Evolutionary conservation across 2,113 vertebrate species (phyloP).

Genomic region (Hemiprocne comata): DNA sequence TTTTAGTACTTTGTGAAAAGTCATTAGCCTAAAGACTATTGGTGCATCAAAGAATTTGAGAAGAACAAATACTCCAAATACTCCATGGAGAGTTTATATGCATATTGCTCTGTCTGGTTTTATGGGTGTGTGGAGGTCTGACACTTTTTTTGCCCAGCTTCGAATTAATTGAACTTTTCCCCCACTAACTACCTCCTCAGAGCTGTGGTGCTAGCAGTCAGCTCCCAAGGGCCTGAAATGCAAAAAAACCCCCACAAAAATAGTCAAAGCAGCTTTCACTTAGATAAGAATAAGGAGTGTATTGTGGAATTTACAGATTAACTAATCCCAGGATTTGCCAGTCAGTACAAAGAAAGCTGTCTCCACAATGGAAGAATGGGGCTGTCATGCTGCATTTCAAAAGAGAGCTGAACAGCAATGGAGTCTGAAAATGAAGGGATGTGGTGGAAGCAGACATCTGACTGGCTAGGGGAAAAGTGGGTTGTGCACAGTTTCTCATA

Average conservation of each 20-base stretch:
- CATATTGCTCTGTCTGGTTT: background rate
- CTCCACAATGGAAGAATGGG: background rate
- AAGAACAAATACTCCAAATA: background rate
- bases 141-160: background rate
- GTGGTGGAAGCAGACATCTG: background rate
- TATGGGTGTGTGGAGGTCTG: background rate
- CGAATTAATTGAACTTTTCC: background rate
- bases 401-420: background rate
- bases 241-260: background rate
- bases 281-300: background rate
- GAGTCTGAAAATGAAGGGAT: background rate
- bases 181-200: background rate
- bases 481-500: background rate
- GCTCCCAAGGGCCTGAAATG: background rate
- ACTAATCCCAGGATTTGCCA: background rate
- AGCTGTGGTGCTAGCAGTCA: background rate
- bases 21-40: background rate
- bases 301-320: conserved; percentile 3
- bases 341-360: background rate
- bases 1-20: conserved; percentile 28
- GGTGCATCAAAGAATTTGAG: background rate
- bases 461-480: accelerated
- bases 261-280: background rate
- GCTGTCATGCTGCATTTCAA: background rate
- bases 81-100: background rate